Conservation (phyloP, 1,140 invertebrate species). For the Saccostrea echinata region DNA sequence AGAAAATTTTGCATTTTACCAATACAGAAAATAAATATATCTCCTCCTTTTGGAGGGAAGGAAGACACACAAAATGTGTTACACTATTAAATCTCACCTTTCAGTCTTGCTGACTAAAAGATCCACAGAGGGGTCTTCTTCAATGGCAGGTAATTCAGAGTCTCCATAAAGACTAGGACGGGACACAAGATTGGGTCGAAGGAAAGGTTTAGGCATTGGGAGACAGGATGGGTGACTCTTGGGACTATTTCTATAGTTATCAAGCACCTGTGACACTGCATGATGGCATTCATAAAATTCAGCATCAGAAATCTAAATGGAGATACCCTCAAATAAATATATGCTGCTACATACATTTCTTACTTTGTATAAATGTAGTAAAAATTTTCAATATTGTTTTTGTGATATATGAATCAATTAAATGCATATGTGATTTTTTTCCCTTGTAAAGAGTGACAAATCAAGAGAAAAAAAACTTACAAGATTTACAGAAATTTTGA, state of each 20-base stretch:
- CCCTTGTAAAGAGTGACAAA: not conserved
- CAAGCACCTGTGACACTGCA: constrained; percentile 49
- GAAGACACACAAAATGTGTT: no score
- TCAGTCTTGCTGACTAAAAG: not conserved
- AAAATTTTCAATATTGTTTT: no score
- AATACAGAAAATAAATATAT: not conserved
- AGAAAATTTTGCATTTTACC: not conserved
- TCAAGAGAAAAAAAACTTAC: not conserved
- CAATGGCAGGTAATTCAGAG: constrained; percentile 64
- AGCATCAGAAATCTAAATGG: constrained; percentile 60
- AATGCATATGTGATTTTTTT: no score
- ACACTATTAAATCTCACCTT: not conserved
- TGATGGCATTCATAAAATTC: constrained; percentile 65
- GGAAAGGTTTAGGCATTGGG: constrained; percentile 58
- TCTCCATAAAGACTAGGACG: constrained; percentile 64
- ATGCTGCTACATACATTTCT: no score
- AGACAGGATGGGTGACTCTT: constrained; percentile 55
- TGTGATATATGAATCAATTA: no score
- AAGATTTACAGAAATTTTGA: no score
- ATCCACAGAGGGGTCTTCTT: constrained; percentile 49
- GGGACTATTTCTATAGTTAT: constrained; percentile 55
- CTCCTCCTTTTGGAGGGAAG: no score
- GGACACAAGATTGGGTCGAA: constrained; percentile 44
- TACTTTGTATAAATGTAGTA: no score
- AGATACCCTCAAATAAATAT: not conserved